Evolutionary conservation across 2,888 invertebrate species (phyloP).

Genomic region (Sphaerophoria rueppellii): DNA sequence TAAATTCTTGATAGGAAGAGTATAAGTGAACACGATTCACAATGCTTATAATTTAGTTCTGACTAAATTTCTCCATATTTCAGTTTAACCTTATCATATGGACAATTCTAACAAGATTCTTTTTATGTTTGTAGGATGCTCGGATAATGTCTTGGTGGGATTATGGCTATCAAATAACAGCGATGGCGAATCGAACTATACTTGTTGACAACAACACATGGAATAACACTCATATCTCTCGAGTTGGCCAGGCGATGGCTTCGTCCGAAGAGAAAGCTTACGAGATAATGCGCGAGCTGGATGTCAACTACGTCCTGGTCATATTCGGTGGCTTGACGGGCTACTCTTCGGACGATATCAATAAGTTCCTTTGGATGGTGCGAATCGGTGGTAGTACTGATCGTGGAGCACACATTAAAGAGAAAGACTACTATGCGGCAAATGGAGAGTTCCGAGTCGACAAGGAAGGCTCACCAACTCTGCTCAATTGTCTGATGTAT

Average conservation of each 20-base stretch:
- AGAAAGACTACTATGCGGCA: conserved; percentile 97
- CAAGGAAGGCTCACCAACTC: conserved; percentile 93
- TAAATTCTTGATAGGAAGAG: conserved; percentile 82
- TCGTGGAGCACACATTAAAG: conserved; percentile 96
- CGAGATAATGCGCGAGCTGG: conserved; percentile 98
- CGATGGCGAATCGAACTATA: conserved; percentile 99
- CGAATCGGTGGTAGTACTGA: conserved; percentile 97
- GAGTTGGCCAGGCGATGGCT: conserved; percentile 99
- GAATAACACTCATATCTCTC: conserved; percentile 99
- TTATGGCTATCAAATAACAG: conserved; percentile 99
- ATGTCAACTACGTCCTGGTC: conserved; percentile 98
- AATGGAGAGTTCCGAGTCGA: conserved; percentile 98
- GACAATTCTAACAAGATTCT: not conserved
- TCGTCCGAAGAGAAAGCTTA: conserved; percentile 98
- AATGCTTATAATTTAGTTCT: conserved; percentile 65
- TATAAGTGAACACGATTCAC: conserved; percentile 77
- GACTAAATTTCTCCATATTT: not conserved
- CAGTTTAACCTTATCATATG: not conserved
- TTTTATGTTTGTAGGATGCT: conserved; percentile 86
- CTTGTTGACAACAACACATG: conserved; percentile 99
- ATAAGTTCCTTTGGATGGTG: conserved; percentile 99
- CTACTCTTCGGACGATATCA: conserved; percentile 99
- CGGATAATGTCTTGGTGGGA: conserved; percentile 99
- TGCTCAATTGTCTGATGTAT: conserved; percentile 99
- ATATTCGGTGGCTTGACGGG: conserved; percentile 99